A percentile compares a stretch with the other conserved stretches of the same genome.
These are phyloP conservation scores for Steatocranus sp. DNA, from an alignment of 2,797 vertebrate species.

Conservation along the genomic window DNA sequence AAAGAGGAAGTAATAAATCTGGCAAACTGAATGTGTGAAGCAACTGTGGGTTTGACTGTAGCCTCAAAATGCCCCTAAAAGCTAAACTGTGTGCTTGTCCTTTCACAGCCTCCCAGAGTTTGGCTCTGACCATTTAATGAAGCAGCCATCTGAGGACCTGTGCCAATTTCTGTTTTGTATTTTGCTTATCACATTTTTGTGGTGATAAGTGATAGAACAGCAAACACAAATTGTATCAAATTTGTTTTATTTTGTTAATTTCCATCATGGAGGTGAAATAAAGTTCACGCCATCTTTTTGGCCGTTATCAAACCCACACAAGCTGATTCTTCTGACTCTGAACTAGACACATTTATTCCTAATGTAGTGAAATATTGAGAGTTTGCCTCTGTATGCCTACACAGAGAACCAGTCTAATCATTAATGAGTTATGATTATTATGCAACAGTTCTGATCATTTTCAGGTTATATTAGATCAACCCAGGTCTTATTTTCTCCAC, in stretches of 20 bases:
- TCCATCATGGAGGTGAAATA: not conserved
- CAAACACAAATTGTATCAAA: not conserved
- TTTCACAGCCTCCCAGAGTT: not conserved
- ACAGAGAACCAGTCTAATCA: not conserved
- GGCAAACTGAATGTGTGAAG: not conserved
- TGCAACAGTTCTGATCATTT: not conserved
- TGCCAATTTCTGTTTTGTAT: not conserved
- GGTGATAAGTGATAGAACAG: not conserved
- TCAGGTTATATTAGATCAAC: not conserved
- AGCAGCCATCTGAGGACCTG: not conserved
- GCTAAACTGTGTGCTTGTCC: not conserved
- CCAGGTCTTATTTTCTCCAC: not conserved
- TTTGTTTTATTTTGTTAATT: not conserved
- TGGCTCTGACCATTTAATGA: not conserved
- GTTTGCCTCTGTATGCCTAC: not conserved
- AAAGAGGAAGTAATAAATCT: not conserved
- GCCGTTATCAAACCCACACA: not conserved
- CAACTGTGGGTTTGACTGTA: not conserved
- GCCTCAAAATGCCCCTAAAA: not conserved
- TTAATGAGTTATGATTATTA: rapidly evolving
- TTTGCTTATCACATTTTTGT: not conserved
- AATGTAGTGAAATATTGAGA: not conserved
- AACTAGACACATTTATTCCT: no score
- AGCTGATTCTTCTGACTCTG: not conserved
- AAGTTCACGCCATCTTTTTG: not conserved